phyloP scores from a whole-genome alignment of 2,888 invertebrate genomes.

The Machimus rusticus region DNA sequence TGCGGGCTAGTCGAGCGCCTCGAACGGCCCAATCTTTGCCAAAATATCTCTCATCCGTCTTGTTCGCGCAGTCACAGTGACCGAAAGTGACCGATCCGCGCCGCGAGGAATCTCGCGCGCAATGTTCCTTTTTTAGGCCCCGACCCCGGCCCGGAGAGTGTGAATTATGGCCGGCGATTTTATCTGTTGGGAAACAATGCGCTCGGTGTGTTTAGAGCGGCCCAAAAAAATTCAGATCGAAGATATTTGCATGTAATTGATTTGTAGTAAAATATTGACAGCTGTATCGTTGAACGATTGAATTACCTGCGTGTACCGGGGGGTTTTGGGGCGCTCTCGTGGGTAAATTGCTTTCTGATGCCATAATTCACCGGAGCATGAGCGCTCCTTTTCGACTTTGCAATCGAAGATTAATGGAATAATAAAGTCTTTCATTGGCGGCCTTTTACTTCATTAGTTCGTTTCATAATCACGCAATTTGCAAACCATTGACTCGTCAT shows the following conservation, averaged over 20 bases:
- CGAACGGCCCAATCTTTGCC: background rate
- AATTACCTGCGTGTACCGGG: background rate
- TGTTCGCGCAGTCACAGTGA: background rate
- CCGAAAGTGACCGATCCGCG: background rate
- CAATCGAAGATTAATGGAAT: background rate
- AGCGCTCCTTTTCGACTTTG: background rate
- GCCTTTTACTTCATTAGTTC: background rate
- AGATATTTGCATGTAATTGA: background rate
- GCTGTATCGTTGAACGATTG: background rate
- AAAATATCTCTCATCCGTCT: constrained; percentile 18
- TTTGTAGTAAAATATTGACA: background rate
- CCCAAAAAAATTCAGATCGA: background rate
- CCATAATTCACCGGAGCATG: background rate
- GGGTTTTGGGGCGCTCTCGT: background rate
- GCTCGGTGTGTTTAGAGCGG: background rate
- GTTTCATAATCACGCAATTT: background rate
- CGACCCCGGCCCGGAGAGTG: background rate
- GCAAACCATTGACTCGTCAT: background rate
- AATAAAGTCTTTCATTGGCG: background rate
- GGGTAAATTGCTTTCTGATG: background rate
- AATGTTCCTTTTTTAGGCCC: background rate
- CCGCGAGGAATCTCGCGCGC: background rate
- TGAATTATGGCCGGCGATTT: background rate
- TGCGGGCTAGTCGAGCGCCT: background rate
- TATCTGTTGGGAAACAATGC: background rate